Conservation (phyloP, 2,888 invertebrate genomes). For the Dioctria rufipes region DNA sequence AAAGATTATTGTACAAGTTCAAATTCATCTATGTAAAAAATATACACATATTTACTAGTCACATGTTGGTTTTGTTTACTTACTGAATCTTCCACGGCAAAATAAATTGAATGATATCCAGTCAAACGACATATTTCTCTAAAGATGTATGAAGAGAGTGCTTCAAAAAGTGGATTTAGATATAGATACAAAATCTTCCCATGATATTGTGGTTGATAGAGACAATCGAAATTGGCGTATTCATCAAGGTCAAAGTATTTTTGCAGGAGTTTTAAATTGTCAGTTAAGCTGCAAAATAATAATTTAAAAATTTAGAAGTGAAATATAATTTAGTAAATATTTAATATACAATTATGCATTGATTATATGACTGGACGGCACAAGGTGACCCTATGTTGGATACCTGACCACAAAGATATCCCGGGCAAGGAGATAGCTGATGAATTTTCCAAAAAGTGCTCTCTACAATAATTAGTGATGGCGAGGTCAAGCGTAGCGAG, state of each 20-base stretch:
- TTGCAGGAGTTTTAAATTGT: slow-evolving; percentile 28
- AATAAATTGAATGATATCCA: slow-evolving; percentile 71
- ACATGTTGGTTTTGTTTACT: neutral
- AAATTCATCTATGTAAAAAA: slow-evolving; percentile 29
- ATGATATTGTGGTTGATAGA: slow-evolving; percentile 41
- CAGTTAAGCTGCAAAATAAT: slow-evolving; percentile 21
- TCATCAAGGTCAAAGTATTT: slow-evolving; percentile 52
- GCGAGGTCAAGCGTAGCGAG: too few relatives aligned
- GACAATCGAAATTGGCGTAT: slow-evolving; percentile 34
- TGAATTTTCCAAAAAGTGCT: too few relatives aligned
- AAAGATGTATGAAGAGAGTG: slow-evolving; percentile 70
- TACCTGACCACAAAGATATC: too few relatives aligned
- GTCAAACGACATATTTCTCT: slow-evolving; percentile 73
- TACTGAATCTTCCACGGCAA: slow-evolving; percentile 66
- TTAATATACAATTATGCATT: too few relatives aligned
- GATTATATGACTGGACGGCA: too few relatives aligned
- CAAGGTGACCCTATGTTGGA: too few relatives aligned
- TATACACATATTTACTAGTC: slow-evolving; percentile 4
- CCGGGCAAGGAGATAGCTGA: too few relatives aligned
- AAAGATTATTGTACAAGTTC: slow-evolving; percentile 63
- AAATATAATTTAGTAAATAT: neutral
- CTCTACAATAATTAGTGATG: too few relatives aligned
- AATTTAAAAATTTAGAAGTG: too few relatives aligned
- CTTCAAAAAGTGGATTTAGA: slow-evolving; percentile 73
- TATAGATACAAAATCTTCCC: slow-evolving; percentile 61